Conservation (phyloP, 2,797 vertebrate species). For the Fistularia commersonii region DNA sequence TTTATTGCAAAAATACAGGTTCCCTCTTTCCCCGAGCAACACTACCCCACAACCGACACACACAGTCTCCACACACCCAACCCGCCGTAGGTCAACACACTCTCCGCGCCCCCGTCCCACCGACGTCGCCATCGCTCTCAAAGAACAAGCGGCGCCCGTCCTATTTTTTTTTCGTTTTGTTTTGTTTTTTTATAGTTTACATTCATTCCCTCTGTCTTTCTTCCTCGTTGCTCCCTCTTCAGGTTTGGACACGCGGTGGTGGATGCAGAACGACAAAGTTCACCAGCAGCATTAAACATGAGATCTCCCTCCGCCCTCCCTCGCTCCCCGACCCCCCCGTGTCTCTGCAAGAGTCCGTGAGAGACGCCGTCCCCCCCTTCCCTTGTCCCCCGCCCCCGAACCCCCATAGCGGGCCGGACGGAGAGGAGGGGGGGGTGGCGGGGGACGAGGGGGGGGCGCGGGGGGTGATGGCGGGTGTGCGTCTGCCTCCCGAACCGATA, state of each 20-base stretch:
- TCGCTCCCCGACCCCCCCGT: background rate
- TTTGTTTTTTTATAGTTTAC: conserved; percentile 29
- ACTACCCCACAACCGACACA: conserved; percentile 66
- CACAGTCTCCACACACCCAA: conserved; percentile 54
- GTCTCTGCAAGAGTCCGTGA: conserved; percentile 44
- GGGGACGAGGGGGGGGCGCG: too few species aligned
- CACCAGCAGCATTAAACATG: conserved; percentile 64
- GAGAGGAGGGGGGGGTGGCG: conserved; percentile 29
- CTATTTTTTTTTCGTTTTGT: too few species aligned
- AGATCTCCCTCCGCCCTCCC: conserved; percentile 27
- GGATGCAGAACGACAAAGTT: conserved; percentile 63
- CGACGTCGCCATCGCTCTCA: too few species aligned
- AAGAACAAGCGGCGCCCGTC: too few species aligned
- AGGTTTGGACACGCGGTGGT: conserved; percentile 45
- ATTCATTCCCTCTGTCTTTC: conserved; percentile 50
- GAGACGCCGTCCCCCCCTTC: background rate
- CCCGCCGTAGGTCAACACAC: conserved; percentile 11
- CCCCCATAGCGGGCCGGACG: conserved; percentile 35
- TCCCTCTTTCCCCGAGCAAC: conserved; percentile 81
- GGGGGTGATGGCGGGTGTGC: conserved; percentile 3
- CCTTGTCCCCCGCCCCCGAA: too few species aligned
- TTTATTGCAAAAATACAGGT: conserved; percentile 91
- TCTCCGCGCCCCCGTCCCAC: conserved; percentile 36
- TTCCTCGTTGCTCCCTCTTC: conserved; percentile 38
- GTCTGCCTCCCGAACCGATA: conserved; percentile 68